These are phyloP conservation scores for Heliconius erato DNA, from an alignment of 2,888 invertebrate species.

Conservation along the genomic window DNA sequence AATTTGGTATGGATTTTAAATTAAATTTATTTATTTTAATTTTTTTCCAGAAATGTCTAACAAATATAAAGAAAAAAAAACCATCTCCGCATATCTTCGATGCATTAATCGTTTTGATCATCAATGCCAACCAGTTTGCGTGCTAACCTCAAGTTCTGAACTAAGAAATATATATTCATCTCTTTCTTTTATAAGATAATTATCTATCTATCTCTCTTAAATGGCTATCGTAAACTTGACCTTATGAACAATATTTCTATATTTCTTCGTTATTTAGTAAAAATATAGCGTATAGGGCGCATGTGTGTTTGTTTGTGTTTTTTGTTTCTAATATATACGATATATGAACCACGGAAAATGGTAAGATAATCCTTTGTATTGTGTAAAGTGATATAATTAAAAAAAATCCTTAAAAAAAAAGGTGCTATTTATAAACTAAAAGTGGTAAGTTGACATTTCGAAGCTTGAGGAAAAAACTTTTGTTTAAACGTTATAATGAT, in stretches of 20 bases:
- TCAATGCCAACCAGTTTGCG: slow-evolving; percentile 71
- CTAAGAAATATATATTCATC: slow-evolving; percentile 56
- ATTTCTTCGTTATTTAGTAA: slow-evolving; percentile 65
- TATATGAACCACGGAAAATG: slow-evolving; percentile 44
- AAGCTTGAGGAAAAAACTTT: slow-evolving; percentile 12
- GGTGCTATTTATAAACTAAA: not conserved
- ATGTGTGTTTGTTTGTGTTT: slow-evolving; percentile 51
- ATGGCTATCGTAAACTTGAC: slow-evolving; percentile 77
- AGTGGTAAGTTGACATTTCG: not conserved
- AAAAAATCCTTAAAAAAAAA: not conserved
- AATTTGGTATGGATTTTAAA: not conserved
- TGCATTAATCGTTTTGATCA: slow-evolving; percentile 60
- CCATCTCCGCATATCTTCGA: slow-evolving; percentile 28
- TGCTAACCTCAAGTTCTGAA: slow-evolving; percentile 56
- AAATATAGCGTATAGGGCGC: slow-evolving; percentile 61
- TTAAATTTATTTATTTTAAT: not conserved
- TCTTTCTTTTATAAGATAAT: slow-evolving; percentile 51
- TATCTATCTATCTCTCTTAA: slow-evolving; percentile 57
- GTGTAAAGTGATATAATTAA: slow-evolving; percentile 1
- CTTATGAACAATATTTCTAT: slow-evolving; percentile 62
- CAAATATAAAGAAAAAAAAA: slow-evolving; percentile 33
- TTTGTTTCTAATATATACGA: not conserved
- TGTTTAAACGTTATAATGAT: not conserved
- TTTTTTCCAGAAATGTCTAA: slow-evolving; percentile 19
- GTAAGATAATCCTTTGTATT: slow-evolving; percentile 21